These are phyloP conservation scores for Heliornis fulica DNA, from an alignment of 2,113 vertebrate species.

Conservation along the genomic window DNA sequence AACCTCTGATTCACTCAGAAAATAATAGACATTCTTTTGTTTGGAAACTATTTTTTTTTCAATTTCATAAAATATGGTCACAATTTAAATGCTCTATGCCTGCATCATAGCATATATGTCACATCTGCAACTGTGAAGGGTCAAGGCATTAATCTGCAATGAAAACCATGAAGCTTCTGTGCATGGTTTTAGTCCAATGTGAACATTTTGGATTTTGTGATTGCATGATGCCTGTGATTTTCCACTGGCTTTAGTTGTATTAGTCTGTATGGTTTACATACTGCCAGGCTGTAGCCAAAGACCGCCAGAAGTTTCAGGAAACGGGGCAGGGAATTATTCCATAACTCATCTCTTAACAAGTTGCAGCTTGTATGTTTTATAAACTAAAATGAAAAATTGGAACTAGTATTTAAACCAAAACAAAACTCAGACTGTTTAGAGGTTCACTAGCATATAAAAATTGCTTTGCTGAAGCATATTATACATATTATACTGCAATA, in stretches of 20 bases:
- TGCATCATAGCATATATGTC: background rate
- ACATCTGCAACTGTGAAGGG: background rate
- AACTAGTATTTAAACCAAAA: slow-evolving; percentile 39
- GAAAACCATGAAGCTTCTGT: slow-evolving; percentile 10
- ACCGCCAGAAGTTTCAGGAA: slow-evolving; percentile 57
- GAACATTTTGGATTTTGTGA: slow-evolving; percentile 10
- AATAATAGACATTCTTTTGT: background rate
- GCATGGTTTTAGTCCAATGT: slow-evolving; percentile 6
- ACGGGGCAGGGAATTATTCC: slow-evolving; percentile 64
- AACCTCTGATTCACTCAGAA: background rate
- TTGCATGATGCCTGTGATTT: slow-evolving; percentile 32
- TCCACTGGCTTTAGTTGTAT: slow-evolving; percentile 37
- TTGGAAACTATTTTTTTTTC: background rate
- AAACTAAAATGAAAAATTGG: slow-evolving; percentile 61
- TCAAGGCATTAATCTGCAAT: slow-evolving; percentile 10
- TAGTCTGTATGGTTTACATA: slow-evolving; percentile 48
- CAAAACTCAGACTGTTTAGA: slow-evolving; percentile 28
- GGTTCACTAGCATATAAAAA: background rate
- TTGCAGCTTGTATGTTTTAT: slow-evolving; percentile 65
- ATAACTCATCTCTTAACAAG: slow-evolving; percentile 69
- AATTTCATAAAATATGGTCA: background rate
- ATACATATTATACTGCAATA: background rate
- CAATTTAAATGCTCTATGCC: background rate
- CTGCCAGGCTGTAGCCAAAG: slow-evolving; percentile 53
- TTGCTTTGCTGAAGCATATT: background rate